These are phyloP conservation scores for Enteromius paludinosus DNA, from an alignment of 2,797 vertebrate species.

Conservation along the genomic window DNA sequence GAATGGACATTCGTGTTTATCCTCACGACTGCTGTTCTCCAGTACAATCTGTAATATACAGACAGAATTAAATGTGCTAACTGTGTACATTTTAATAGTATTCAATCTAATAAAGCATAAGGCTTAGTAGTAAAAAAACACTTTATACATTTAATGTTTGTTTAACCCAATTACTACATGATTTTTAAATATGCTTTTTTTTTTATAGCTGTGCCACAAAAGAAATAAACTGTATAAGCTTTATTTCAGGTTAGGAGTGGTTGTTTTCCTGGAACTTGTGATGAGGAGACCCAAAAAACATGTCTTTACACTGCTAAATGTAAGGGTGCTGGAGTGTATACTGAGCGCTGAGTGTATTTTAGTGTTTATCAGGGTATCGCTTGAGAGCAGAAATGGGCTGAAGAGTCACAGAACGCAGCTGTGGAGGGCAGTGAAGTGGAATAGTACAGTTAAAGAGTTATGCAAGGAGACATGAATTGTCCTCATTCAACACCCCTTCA, in stretches of 20 bases:
- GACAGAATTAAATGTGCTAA: not conserved
- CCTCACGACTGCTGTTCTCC: slow-evolving; percentile 98
- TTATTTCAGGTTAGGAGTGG: not conserved
- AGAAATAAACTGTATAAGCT: not conserved
- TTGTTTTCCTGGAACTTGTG: not conserved
- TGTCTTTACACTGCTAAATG: not conserved
- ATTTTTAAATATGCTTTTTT: not conserved
- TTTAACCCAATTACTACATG: not conserved
- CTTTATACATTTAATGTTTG: not conserved
- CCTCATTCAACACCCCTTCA: not conserved
- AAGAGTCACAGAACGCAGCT: not conserved
- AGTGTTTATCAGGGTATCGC: slow-evolving; percentile 8
- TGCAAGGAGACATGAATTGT: slow-evolving; percentile 3
- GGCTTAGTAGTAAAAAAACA: not conserved
- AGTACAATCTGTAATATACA: slow-evolving; percentile 87
- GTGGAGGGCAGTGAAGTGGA: slow-evolving; percentile 16
- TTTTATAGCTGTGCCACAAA: no score
- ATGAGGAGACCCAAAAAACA: not conserved
- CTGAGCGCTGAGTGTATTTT: not conserved
- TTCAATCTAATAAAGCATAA: not conserved
- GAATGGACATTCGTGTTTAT: slow-evolving; percentile 98
- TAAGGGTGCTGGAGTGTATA: not conserved
- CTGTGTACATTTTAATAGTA: not conserved
- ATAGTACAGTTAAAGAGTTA: slow-evolving; percentile 4
- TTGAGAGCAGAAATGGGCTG: not conserved